Evolutionary conservation across 2,113 vertebrate genomes (phyloP).

Genomic region (Zapornia atra): DNA sequence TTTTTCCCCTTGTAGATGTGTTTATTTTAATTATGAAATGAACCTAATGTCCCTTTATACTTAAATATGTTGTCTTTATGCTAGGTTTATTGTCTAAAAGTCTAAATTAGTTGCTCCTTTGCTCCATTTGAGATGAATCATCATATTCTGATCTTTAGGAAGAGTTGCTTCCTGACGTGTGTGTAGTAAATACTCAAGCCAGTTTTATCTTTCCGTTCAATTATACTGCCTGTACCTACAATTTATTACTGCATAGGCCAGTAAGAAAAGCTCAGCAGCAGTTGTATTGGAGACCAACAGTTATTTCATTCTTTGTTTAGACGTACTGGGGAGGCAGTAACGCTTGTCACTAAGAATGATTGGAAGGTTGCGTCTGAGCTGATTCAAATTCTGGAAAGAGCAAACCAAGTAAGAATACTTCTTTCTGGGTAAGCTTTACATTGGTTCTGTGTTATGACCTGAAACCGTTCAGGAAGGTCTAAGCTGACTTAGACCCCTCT

Average conservation of each 20-base stretch:
- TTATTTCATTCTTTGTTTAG: slow-evolving; percentile 32
- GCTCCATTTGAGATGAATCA: not conserved
- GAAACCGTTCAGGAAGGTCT: not conserved
- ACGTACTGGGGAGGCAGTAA: slow-evolving; percentile 85
- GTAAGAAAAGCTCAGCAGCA: not conserved
- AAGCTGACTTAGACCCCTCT: not conserved
- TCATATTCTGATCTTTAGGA: not conserved
- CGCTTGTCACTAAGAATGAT: slow-evolving; percentile 86
- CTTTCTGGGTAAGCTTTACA: not conserved
- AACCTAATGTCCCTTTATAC: not conserved
- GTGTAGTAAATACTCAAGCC: not conserved
- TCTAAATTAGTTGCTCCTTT: not conserved
- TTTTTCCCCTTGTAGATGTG: not conserved
- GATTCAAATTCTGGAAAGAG: slow-evolving; percentile 88
- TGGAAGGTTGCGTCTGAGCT: slow-evolving; percentile 90
- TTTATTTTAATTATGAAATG: not conserved
- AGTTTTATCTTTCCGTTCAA: not conserved
- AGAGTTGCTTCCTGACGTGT: not conserved
- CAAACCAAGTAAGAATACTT: slow-evolving; percentile 82
- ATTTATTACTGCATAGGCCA: not conserved
- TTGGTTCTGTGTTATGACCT: not conserved
- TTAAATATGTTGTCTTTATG: not conserved
- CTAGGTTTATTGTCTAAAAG: not conserved
- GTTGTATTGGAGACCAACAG: not conserved
- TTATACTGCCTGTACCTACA: not conserved